phyloP scores from a whole-genome alignment of 2,888 invertebrate species.

The Idaea aversata region DNA sequence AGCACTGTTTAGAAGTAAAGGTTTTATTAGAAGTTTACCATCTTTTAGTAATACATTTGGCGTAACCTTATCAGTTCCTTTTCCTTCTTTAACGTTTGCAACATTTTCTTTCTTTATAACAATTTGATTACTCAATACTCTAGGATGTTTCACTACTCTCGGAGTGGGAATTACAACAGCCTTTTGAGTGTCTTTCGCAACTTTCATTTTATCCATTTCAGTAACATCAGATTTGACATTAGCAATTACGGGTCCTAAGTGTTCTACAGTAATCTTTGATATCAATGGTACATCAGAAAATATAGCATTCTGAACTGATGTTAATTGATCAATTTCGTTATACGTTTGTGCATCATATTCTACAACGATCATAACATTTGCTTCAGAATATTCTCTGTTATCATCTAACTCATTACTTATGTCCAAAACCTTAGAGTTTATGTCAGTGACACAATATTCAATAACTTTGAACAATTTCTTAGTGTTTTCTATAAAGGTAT shows the following conservation, averaged over 20 bases:
- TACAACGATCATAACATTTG: slow-evolving; percentile 51
- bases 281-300: slow-evolving; percentile 29
- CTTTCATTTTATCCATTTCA: slow-evolving; percentile 5
- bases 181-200: neutral
- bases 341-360: slow-evolving; percentile 41
- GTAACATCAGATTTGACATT: neutral
- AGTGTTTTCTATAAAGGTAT: slow-evolving; percentile 48
- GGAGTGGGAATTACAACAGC: slow-evolving; percentile 23
- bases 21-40: slow-evolving; percentile 43
- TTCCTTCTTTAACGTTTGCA: neutral
- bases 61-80: slow-evolving; percentile 14
- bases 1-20: slow-evolving; percentile 28
- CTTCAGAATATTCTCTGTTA: slow-evolving; percentile 27
- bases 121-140: slow-evolving; percentile 4
- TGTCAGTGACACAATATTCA: slow-evolving; percentile 40
- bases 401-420: slow-evolving; percentile 37
- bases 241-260: neutral
- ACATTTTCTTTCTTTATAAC: slow-evolving; percentile 4
- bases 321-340: slow-evolving; percentile 35
- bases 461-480: slow-evolving; percentile 45
- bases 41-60: slow-evolving; percentile 37
- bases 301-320: slow-evolving; percentile 31
- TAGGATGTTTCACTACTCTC: slow-evolving; percentile 23
- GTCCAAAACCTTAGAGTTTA: slow-evolving; percentile 46
- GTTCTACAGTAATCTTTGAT: slow-evolving; percentile 16